These are phyloP conservation scores for Cheilosia variabilis DNA, from an alignment of 2,888 invertebrate genomes.

Conservation along the genomic window DNA sequence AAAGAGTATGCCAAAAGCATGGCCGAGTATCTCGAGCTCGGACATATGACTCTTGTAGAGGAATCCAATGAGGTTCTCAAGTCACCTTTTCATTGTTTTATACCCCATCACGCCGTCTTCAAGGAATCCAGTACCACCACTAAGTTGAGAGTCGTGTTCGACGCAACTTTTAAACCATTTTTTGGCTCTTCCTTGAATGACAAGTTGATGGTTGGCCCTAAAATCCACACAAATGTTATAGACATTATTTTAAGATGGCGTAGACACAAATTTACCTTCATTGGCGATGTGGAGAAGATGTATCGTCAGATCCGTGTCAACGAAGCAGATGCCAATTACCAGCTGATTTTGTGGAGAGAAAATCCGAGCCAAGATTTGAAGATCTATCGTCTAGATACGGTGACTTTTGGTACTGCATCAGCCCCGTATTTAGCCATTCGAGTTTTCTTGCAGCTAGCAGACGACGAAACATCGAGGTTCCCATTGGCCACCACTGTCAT, in stretches of 20 bases:
- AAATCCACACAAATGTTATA: conserved; percentile 1
- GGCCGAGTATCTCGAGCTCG: conserved; percentile 7
- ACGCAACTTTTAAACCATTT: conserved; percentile 13
- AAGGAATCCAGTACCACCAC: conserved; percentile 29
- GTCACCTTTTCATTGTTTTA: neutral
- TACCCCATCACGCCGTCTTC: conserved; percentile 16
- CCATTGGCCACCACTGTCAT: neutral
- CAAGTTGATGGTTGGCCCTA: conserved; percentile 12
- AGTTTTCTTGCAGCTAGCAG: conserved; percentile 7
- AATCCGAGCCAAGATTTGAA: neutral
- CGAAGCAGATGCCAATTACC: conserved; percentile 1
- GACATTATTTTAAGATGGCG: conserved; percentile 13
- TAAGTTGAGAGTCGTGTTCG: neutral
- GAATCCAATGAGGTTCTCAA: neutral
- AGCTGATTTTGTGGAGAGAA: conserved; percentile 1
- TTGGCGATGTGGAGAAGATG: conserved; percentile 28
- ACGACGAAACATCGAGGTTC: neutral
- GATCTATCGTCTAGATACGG: neutral
- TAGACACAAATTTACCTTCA: conserved; percentile 19
- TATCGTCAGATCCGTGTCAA: conserved; percentile 23
- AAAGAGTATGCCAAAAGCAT: neutral
- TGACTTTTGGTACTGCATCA: conserved; percentile 2
- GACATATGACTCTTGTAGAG: conserved; percentile 7
- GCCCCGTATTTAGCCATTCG: neutral
- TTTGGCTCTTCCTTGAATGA: conserved; percentile 20